Evolutionary conservation across 2,888 invertebrate genomes (phyloP), one percentile per base, ranked within the genome.

Genomic region (Acronicta alni): DNA sequence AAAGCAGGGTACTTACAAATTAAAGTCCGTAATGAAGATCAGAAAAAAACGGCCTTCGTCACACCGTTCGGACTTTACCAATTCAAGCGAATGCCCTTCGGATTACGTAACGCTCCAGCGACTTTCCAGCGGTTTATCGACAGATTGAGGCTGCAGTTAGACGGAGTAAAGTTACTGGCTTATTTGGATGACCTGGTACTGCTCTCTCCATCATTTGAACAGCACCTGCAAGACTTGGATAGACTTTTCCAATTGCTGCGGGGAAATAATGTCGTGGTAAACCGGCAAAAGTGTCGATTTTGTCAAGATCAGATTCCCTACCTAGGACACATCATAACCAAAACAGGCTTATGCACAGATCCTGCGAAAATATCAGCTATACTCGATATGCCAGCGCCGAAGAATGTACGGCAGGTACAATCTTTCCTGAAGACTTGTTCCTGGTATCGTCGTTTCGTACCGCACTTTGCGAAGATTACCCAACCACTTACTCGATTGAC

Each of bases 91-190:
- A 85, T 86, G 83, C 81, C 83, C 0, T 58, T 58, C 30, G 57
- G 57, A 6, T 42, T 58, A 3, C 57, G 49, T 4, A 49, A 57
- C 0, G 84, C 84, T 0, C 82, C 83, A 0, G 76, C 82, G 0
- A 84, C 82, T 0, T 85, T 86, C 38, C 79, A 83, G 42, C 15
- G 80, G 1, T 10, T 84, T 8, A 84, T 85, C 2, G 82, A 86
- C 57, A 56, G 79, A 17, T 59, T 84, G 5, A 65, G 61, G n/a
- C 15, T 67, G 0, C 43, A 52, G 2, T 15, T 84, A 1, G 56
- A 44, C 6, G 46, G 30, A 0, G 16, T 46, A 0, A 66, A 65
- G 0, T 20, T 75, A 0, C 49, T 82, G 4, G 72, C 68, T 3
- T 83, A 83, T 20, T 39, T 82, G 0, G 81, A 84, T 66, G 81